Base-by-base conservation (phyloP, 35 echinoderm and acorn worm genomes). In the Ptychodera flava region DNA sequence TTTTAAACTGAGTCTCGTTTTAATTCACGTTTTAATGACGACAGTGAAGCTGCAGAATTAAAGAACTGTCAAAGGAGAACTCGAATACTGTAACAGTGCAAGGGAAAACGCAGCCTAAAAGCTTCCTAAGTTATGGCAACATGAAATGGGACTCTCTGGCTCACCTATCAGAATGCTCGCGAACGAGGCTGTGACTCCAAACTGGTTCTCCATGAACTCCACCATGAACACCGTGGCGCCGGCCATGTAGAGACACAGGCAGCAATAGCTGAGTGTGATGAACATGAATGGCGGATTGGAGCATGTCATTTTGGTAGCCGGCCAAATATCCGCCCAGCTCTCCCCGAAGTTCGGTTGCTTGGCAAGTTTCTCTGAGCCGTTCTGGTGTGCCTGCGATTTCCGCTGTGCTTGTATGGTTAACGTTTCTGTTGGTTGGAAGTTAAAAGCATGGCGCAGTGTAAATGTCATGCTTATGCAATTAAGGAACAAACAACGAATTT, bases 201-300 rank as follows among this genome's bases (percentile, higher is more conserved):
- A 89, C 45, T 89, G 87, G 28, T 37, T 89, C 37, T 89, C 87
- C 6, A 89, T 52, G 75, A 82, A 89, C 31, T 89, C 83, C 14
- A 80, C 79, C 29, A 89, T n/a, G 32, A 89, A 89, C 16, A 64
- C 79, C 36, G 81, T 37, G 0, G 78, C 36, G 79, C 87, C 87
- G 33, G 78, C 79, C 33, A 89, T 35, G 33, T 82, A 22, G 52
- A 93, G 78, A 0, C 84, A 31, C 16, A 87, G 85, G 27, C 83
- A 81, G 28, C 92, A 90, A 1, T 78, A 85, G 1, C 84, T 88
- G 35, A 93, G 32, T 0, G 76, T 86, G 6, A 81, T 81, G 33
- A 38, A 90, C 33, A 93, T 82, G 85, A 83, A 93, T 16, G 92
- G 89, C 1, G 92, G 92, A 80, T 93, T 93, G 29, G 85, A 33